Conservation (phyloP, 1,140 invertebrate species). For the Hylyphantes graminicola region DNA sequence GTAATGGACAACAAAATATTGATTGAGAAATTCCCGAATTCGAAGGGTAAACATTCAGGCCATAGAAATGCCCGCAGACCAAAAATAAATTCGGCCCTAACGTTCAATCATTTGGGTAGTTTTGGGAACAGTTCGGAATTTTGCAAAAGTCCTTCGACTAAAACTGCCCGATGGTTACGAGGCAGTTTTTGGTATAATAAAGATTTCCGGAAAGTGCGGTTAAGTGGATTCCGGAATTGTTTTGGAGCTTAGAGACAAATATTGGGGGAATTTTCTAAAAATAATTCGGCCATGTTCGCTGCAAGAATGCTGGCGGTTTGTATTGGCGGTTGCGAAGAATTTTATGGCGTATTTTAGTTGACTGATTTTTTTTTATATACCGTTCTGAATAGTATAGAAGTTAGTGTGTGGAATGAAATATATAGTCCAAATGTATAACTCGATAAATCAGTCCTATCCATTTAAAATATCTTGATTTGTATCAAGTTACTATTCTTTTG, state of each 20-base stretch:
- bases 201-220: constrained; percentile 31
- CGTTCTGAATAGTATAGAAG: too few species aligned
- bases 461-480: too few species aligned
- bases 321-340: constrained; percentile 2
- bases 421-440: too few species aligned
- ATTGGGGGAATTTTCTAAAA: constrained; percentile 4
- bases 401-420: too few species aligned
- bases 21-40: constrained; percentile 37
- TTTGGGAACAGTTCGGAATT: constrained; percentile 46
- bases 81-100: constrained; percentile 50
- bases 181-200: constrained; percentile 23
- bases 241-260: constrained; percentile 15
- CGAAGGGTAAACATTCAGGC: constrained; percentile 21
- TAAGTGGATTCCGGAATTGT: constrained; percentile 30
- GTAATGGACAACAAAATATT: constrained; percentile 54
- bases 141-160: constrained; percentile 1
- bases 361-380: neutral
- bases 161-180: constrained; percentile 26
- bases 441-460: too few species aligned
- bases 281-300: neutral
- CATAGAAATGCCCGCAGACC: constrained; percentile 5
- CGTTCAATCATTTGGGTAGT: constrained; percentile 32
- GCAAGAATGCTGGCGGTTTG: neutral
- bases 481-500: too few species aligned
- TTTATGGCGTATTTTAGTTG: constrained; percentile 10